Evolutionary conservation across 2,113 vertebrate species (phyloP).

Genomic region (Sardina pilchardus): DNA sequence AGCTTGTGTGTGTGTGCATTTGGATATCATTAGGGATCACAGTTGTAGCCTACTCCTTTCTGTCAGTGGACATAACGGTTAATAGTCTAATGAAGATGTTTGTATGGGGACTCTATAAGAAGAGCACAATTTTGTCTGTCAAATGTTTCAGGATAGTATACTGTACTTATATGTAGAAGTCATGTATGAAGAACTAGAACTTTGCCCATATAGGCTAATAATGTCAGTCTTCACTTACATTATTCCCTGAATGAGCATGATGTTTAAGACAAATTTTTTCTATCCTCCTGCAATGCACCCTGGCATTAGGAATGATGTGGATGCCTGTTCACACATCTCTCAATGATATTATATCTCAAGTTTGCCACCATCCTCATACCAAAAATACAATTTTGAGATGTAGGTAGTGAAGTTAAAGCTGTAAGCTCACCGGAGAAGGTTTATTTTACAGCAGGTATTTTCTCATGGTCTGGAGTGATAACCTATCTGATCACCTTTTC

Average conservation of each 20-base stretch:
- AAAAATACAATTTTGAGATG: neutral
- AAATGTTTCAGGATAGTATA: neutral
- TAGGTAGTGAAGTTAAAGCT: neutral
- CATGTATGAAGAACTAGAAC: neutral
- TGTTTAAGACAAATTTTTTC: neutral
- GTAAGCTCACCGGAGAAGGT: neutral
- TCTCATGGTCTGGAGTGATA: neutral
- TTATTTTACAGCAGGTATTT: conserved; percentile 32
- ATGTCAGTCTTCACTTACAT: neutral
- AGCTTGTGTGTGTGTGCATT: neutral
- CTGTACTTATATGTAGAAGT: neutral
- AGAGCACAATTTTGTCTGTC: neutral
- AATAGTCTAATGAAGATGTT: neutral
- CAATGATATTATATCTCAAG: neutral
- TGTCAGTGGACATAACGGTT: neutral
- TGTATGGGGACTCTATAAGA: neutral
- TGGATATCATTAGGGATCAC: neutral
- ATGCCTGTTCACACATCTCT: neutral
- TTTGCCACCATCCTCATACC: neutral
- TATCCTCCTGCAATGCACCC: neutral
- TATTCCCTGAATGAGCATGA: neutral
- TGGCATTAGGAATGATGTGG: neutral
- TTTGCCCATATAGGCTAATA: neutral
- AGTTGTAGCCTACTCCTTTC: neutral
- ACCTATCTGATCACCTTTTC: conserved; percentile 36